Evolutionary conservation across 2,888 invertebrate genomes (phyloP), one percentile per base, ranked within the genome.

Genomic region (Acleris cristana): DNA sequence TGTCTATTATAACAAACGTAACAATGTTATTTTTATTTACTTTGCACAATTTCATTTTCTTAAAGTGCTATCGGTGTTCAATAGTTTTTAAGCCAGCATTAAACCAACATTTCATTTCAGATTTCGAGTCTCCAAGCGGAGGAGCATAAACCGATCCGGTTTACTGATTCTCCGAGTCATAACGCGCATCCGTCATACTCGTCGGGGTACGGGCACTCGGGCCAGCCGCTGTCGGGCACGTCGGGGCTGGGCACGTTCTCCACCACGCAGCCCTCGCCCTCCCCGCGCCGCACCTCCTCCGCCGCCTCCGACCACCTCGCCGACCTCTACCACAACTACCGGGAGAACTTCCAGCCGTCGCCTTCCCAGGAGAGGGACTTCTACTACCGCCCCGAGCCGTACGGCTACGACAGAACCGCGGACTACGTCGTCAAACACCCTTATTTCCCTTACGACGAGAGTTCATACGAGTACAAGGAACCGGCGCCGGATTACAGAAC

Each of bases 101-200:
- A 14, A 14, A 14, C 40, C 5, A 48, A 8, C n/a, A 2, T n/a
- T n/a, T 16, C 8, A 14, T 84, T 84, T 0, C 85, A 92, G 92
- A 86, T 92, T 65, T 82, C 90, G 3, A 88, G 89, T 57, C 81
- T 94, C 10, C 94, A 93, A 77, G 81, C 90, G 19, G 94, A 94
- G 61, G 95, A 94, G 71, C 93, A 93, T 74, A 95, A 95, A 75
- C 95, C 96, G 1, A 86, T 96, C 58, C 91, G 96, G 64, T 96
- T 96, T 86, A 95, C 96, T 0, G 96, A 97, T 83, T 96, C 96
- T 2, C 96, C 95, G 16, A 95, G 95, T 67, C 96, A 95, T 78
- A 95, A 95, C 83, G 93, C 93, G 5, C 93, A 89, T 64, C 84
- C 92, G 5, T 93, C 92, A 55, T 90, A 93, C 0, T 91, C 93